Percentiles rank a stretch among this genome's conserved stretches.
Evolutionary conservation across 2,888 invertebrate species (phyloP).

Genomic region (Tribolium freemani): DNA sequence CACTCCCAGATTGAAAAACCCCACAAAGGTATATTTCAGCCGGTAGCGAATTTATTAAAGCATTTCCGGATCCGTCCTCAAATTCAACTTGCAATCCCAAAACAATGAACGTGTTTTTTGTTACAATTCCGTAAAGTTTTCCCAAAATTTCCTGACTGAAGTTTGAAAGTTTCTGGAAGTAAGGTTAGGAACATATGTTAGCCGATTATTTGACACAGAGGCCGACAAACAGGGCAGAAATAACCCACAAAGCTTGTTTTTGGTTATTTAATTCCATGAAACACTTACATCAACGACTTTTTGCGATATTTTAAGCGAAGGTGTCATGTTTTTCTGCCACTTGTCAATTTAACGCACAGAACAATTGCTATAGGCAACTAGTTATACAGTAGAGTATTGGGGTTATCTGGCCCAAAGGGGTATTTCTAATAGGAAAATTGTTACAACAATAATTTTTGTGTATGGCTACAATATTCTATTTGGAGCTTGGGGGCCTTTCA

Average conservation of each 20-base stretch:
- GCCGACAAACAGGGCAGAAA: background rate
- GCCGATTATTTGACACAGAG: background rate
- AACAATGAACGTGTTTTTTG: conserved; percentile 79
- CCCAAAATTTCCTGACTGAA: conserved; percentile 74
- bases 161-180: conserved; percentile 76
- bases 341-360: conserved; percentile 29
- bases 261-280: background rate
- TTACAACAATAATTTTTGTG: too few species aligned
- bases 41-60: conserved; percentile 77
- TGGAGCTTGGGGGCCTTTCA: background rate
- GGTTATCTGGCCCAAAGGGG: background rate
- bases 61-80: conserved; percentile 68
- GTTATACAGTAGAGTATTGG: background rate
- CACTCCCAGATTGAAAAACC: conserved; percentile 77
- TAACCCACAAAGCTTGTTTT: background rate
- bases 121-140: conserved; percentile 82
- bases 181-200: conserved; percentile 37
- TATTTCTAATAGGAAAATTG: too few species aligned
- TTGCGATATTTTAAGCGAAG: conserved; percentile 80
- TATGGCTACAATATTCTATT: too few species aligned
- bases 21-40: conserved; percentile 85
- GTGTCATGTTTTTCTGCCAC: conserved; percentile 73
- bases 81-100: conserved; percentile 78
- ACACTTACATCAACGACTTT: conserved; percentile 78
- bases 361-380: conserved; percentile 15